Evolutionary conservation across 2,888 invertebrate genomes (phyloP), one percentile per base, ranked within the genome.

Genomic region (Plebejus argus): DNA sequence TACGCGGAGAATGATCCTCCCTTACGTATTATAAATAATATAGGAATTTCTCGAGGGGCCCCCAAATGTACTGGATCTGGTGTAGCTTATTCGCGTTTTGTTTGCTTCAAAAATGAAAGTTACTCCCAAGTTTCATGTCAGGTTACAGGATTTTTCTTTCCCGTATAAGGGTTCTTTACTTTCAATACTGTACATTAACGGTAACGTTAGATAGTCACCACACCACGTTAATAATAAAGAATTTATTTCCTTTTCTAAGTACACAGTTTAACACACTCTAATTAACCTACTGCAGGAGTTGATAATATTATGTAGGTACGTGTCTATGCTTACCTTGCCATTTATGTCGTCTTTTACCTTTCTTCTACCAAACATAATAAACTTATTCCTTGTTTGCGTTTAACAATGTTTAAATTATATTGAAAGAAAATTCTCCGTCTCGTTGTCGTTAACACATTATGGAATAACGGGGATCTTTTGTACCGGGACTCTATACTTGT

Each of bases 21-120:
- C 90, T 87, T 87, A 89, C 89, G 91, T 91, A 90, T 91, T 91
- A 91, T 91, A 92, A 90, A 91, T 91, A 91, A 92, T 91, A 90
- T 89, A 88, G 86, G 85, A 88, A 89, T 90, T 88, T 86, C 89
- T 88, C 86, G 82, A 88, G 89, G 91, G 89, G 87, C 84, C 85
- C 85, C 86, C 88, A 86, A 90, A 89, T 89, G 87, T 88, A 89
- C 90, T 86, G 88, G 88, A 89, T 90, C 90, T 87, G 85, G 87
- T 84, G 85, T 87, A 85, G 85, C 86, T 88, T 86, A 87, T 87
- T 85, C 85, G 81, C 83, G 83, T 85, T 85, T 83, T 83, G 84
- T 83, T 83, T 85, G 84, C 80, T 82, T 82, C 78, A 70, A 78
- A 78, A 78, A 79, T 77, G 78, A 66, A 70, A 78, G 78, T 78